These are phyloP conservation scores for Diloba caeruleocephala DNA, from an alignment of 2,888 invertebrate species.

Conservation along the genomic window DNA sequence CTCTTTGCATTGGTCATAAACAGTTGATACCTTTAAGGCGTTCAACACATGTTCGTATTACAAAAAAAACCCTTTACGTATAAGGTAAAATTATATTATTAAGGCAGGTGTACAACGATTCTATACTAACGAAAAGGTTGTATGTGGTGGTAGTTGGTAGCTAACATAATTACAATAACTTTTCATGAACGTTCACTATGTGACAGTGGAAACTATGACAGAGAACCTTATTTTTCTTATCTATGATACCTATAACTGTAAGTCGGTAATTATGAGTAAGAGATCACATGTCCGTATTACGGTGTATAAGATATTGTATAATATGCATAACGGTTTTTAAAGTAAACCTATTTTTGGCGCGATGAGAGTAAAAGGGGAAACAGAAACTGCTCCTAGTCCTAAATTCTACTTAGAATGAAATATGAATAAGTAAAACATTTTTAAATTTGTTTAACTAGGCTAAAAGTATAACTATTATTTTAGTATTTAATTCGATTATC, in stretches of 20 bases:
- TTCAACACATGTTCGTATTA: conserved; percentile 1
- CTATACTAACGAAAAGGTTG: conserved; percentile 14
- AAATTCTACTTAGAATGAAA: too few relatives aligned
- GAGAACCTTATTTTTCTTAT: conserved; percentile 52
- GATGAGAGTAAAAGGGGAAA: too few relatives aligned
- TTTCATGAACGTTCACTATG: conserved; percentile 51
- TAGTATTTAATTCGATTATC: too few relatives aligned
- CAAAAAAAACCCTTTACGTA: conserved; percentile 6
- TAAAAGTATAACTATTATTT: too few relatives aligned
- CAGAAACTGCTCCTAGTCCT: too few relatives aligned
- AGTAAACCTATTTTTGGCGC: too few relatives aligned
- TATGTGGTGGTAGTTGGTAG: conserved; percentile 10
- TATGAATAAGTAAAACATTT: too few relatives aligned
- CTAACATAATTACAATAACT: conserved; percentile 59
- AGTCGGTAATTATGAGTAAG: conserved; percentile 42
- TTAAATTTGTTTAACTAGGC: too few relatives aligned
- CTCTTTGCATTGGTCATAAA: conserved; percentile 29
- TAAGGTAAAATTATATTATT: background rate
- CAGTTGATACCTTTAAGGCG: conserved; percentile 6
- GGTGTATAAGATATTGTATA: too few relatives aligned
- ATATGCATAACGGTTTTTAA: too few relatives aligned
- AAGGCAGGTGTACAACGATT: background rate
- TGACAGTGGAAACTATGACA: conserved; percentile 53
- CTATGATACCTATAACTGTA: conserved; percentile 25
- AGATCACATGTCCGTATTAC: conserved; percentile 6